Evolutionary conservation across 2,797 vertebrate species (phyloP).

Genomic region (Hemibagrus guttatus): DNA sequence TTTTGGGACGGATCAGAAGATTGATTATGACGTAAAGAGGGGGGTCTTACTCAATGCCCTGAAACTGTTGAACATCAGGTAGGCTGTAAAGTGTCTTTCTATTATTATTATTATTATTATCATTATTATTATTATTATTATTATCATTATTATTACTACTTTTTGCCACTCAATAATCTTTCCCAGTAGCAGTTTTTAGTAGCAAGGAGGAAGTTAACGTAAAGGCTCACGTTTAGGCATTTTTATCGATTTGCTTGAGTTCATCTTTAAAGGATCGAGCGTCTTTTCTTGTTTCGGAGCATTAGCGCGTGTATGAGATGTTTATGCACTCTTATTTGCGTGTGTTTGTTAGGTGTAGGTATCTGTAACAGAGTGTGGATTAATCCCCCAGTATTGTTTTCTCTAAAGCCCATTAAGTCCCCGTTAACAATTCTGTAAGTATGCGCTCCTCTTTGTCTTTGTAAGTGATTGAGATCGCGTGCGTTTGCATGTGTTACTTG

Average conservation of each 20-base stretch:
- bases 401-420: neutral
- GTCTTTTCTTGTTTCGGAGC: constrained; percentile 53
- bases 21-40: constrained; percentile 97
- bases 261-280: constrained; percentile 42
- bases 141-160: neutral
- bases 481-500: neutral
- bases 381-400: neutral
- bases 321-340: neutral
- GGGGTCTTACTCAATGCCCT: constrained; percentile 91
- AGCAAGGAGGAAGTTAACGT: constrained; percentile 45
- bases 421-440: neutral
- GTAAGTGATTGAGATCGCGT: neutral
- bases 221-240: constrained; percentile 51
- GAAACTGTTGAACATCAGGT: constrained; percentile 96
- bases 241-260: constrained; percentile 56
- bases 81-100: constrained; percentile 41
- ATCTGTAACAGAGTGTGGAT: neutral
- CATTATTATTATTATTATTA: neutral
- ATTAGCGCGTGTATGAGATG: constrained; percentile 11
- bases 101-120: neutral
- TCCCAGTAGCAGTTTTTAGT: constrained; percentile 38
- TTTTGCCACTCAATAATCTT: neutral
- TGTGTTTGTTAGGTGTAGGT: constrained; percentile 12
- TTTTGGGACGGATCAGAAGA: constrained; percentile 98
- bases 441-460: constrained; percentile 14